Conservation (phyloP, 2,113 vertebrate genomes). For the Podilymbus podiceps region DNA sequence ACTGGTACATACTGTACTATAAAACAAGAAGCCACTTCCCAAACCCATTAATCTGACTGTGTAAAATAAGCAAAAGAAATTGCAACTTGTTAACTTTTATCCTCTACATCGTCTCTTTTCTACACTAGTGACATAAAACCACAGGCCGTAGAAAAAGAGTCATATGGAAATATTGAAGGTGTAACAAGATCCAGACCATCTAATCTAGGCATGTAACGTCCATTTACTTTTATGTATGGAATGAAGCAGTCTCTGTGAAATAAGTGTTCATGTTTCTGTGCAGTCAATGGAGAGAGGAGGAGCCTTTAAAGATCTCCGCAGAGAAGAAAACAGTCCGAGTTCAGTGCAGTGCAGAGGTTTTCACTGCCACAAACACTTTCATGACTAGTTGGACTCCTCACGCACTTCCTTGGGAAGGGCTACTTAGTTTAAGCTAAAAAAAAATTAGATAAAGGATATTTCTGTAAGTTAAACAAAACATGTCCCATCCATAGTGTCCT, state of each 20-base stretch:
- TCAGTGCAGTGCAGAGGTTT: not conserved
- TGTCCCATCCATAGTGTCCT: not conserved
- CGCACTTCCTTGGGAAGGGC: fast-evolving
- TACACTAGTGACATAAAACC: not conserved
- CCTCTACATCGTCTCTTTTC: not conserved
- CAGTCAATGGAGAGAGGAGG: not conserved
- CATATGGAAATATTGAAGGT: not conserved
- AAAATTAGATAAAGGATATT: not conserved
- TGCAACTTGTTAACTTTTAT: not conserved
- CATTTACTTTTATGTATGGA: conserved; percentile 19
- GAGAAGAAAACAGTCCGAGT: not conserved
- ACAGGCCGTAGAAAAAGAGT: not conserved
- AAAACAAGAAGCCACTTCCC: not conserved
- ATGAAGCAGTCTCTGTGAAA: not conserved
- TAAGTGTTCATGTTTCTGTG: not conserved
- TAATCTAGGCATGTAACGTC: not conserved
- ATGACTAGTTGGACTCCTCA: not conserved
- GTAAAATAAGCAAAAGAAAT: not conserved
- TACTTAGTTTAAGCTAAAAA: not conserved
- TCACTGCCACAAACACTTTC: fast-evolving
- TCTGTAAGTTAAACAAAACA: fast-evolving
- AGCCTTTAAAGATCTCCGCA: not conserved
- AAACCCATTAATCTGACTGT: not conserved
- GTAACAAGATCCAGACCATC: not conserved
- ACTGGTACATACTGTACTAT: not conserved